Percentiles rank a stretch among this genome's conserved stretches.
phyloP scores from a whole-genome alignment of 2,797 vertebrate species.

The Staurois parvus region DNA sequence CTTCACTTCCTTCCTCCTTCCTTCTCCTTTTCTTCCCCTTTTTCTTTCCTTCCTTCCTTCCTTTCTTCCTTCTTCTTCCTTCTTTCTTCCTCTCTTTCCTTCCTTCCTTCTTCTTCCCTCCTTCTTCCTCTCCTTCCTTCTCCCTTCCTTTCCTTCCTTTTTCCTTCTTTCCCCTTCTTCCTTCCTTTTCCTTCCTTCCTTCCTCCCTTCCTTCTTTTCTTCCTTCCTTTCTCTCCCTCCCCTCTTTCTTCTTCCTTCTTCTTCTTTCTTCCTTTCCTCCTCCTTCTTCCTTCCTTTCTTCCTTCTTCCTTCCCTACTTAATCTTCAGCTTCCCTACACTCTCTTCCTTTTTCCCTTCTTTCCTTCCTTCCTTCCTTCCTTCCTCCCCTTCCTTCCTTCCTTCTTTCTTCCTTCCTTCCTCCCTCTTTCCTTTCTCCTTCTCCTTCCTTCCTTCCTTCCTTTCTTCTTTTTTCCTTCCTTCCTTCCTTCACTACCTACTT shows the following conservation, averaged over 20 bases:
- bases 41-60: background rate
- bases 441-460: background rate
- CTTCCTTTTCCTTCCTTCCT: background rate
- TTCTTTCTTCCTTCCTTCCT: background rate
- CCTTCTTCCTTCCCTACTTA: too few relatives aligned
- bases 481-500: too few relatives aligned
- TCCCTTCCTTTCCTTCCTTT: background rate
- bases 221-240: too few relatives aligned
- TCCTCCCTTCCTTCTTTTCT: background rate
- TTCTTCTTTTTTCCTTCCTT: background rate
- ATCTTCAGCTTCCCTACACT: background rate
- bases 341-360: background rate
- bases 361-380: background rate
- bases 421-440: background rate
- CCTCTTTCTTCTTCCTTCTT: background rate
- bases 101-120: background rate
- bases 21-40: background rate
- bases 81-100: background rate
- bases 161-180: too few relatives aligned
- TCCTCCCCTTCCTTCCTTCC: background rate
- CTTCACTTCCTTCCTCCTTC: too few relatives aligned
- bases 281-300: too few relatives aligned
- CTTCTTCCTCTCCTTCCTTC: background rate
- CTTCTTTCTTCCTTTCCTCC: background rate
- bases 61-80: background rate